These are phyloP conservation scores for Spialia ferax DNA, from an alignment of 2,888 invertebrate genomes.

Conservation along the genomic window DNA sequence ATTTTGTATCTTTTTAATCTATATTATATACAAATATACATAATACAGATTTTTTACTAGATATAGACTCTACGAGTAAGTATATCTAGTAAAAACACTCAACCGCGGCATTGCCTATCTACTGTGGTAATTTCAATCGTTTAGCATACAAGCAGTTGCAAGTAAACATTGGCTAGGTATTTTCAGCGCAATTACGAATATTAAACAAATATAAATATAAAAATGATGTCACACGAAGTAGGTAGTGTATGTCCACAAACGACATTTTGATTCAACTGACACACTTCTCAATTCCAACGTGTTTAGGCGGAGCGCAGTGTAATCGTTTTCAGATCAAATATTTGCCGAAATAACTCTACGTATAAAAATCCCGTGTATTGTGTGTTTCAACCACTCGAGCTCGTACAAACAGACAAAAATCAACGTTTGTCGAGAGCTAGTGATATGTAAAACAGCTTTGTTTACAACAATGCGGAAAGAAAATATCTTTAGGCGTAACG, in stretches of 20 bases:
- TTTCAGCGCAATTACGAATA: background rate
- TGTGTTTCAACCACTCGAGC: background rate
- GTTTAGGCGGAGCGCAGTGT: constrained; percentile 8
- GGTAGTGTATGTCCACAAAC: background rate
- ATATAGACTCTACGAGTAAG: too few species aligned
- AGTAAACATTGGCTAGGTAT: background rate
- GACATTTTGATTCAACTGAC: background rate
- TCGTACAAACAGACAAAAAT: background rate
- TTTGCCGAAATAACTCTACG: constrained; percentile 23
- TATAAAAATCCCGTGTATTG: constrained; percentile 6
- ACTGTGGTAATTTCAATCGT: too few species aligned
- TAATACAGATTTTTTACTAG: too few species aligned
- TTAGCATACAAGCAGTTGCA: too few species aligned
- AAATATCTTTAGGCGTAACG: background rate
- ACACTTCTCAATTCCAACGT: background rate
- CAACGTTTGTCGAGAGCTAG: background rate
- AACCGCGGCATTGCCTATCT: too few species aligned
- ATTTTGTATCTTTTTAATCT: too few species aligned
- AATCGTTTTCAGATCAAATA: constrained; percentile 24
- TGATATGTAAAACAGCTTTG: constrained; percentile 1
- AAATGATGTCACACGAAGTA: background rate
- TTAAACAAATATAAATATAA: background rate
- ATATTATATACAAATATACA: too few species aligned
- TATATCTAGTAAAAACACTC: too few species aligned
- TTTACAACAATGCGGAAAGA: background rate